Percentiles rank a stretch among this genome's conserved stretches.
phyloP scores from a whole-genome alignment of 1,140 invertebrate species.

The Pseudomyrmex gracilis region DNA sequence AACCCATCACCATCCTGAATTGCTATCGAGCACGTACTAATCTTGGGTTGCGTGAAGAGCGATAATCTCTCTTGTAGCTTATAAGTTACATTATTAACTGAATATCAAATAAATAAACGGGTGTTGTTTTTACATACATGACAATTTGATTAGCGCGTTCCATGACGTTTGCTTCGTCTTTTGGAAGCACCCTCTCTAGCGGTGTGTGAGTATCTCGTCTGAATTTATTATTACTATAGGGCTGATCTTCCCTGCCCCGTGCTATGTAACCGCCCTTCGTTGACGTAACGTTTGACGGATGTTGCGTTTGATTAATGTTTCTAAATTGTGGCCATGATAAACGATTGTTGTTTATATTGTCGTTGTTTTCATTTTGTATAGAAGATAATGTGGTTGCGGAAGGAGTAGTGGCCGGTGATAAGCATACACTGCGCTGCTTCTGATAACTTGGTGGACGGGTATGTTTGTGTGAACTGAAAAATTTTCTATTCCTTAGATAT shows the following conservation, averaged over 20 bases:
- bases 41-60: conserved; percentile 55
- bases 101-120: conserved; percentile 59
- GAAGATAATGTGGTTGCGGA: conserved; percentile 79
- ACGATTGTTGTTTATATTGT: conserved; percentile 85
- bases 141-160: conserved; percentile 93
- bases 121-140: conserved; percentile 89
- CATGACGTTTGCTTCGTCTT: conserved; percentile 91
- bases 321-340: conserved; percentile 85
- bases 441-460: conserved; percentile 84
- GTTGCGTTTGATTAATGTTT: conserved; percentile 85
- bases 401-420: conserved; percentile 73
- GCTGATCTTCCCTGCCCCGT: conserved; percentile 82
- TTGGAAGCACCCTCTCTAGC: conserved; percentile 87
- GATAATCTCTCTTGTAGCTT: conserved; percentile 64
- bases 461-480: conserved; percentile 86
- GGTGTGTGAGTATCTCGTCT: conserved; percentile 84
- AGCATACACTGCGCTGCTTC: conserved; percentile 84
- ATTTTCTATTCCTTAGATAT: conserved; percentile 83
- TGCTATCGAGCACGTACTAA: conserved; percentile 68
- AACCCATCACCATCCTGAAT: conserved; percentile 70
- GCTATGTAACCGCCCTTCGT: conserved; percentile 80
- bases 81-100: conserved; percentile 69
- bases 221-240: conserved; percentile 84
- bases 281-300: conserved; percentile 78
- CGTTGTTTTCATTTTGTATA: conserved; percentile 84